Evolutionary conservation across 2,797 vertebrate species (phyloP).

Genomic region (Aldrovandia affinis): DNA sequence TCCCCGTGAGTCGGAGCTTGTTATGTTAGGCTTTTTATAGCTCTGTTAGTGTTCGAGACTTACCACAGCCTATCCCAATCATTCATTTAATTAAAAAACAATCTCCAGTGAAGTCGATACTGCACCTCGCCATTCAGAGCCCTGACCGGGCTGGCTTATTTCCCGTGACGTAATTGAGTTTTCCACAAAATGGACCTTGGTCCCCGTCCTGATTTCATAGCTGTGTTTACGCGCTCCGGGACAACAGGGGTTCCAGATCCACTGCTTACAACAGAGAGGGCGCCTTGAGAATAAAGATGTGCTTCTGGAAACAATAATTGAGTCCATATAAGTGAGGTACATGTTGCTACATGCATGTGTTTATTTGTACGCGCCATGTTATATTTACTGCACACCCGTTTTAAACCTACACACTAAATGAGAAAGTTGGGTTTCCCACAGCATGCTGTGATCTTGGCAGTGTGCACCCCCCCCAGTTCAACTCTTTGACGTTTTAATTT

Average conservation of each 20-base stretch:
- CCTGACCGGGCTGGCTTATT: background rate
- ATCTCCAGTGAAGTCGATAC: background rate
- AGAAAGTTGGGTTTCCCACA: conserved; percentile 12
- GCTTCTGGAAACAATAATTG: conserved; percentile 24
- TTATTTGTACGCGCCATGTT: background rate
- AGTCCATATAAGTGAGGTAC: background rate
- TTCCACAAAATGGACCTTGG: background rate
- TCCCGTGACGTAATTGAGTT: background rate
- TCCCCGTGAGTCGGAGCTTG: background rate
- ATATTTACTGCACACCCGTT: background rate
- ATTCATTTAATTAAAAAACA: background rate
- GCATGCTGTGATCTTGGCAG: conserved; percentile 17
- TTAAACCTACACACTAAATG: conserved; percentile 9
- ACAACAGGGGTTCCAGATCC: background rate
- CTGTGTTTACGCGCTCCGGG: background rate
- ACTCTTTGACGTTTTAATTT: conserved; percentile 17
- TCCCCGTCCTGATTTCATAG: conserved; percentile 9
- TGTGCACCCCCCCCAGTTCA: background rate
- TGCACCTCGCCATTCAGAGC: background rate
- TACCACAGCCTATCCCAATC: too few species aligned
- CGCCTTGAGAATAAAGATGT: conserved; percentile 13
- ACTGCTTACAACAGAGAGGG: background rate
- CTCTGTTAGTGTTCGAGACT: background rate
- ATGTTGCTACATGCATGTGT: background rate
- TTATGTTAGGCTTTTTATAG: background rate